Percentiles rank a stretch among this genome's conserved stretches.
Evolutionary conservation across 2,113 vertebrate genomes (phyloP).

Genomic region (Labeo catla): DNA sequence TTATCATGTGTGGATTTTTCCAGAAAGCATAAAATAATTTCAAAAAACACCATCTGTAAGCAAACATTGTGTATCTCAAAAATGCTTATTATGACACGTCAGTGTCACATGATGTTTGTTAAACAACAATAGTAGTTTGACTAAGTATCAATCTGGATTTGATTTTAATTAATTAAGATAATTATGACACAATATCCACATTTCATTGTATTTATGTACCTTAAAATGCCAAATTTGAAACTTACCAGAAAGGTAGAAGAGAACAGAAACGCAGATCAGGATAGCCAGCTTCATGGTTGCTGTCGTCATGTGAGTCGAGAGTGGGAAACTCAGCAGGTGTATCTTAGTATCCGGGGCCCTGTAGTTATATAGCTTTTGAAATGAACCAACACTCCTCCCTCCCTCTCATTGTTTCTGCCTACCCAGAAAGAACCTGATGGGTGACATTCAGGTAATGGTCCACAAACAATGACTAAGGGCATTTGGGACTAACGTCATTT

Average conservation of each 20-base stretch:
- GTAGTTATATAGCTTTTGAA: conserved; percentile 32
- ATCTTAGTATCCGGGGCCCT: not conserved
- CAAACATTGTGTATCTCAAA: not conserved
- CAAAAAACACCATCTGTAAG: not conserved
- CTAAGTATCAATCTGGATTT: not conserved
- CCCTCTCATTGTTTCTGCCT: conserved; percentile 3
- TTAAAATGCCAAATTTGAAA: not conserved
- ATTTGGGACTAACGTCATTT: conserved; percentile 8
- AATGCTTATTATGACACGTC: not conserved
- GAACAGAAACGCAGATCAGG: conserved; percentile 54
- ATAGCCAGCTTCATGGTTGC: conserved; percentile 64
- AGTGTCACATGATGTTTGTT: not conserved
- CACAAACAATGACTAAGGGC: conserved; percentile 29
- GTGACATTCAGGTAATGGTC: conserved; percentile 28
- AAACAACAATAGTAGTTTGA: not conserved
- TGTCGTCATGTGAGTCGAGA: not conserved
- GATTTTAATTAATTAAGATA: not conserved
- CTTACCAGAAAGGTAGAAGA: conserved; percentile 66
- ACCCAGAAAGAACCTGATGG: conserved; percentile 6
- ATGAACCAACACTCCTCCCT: conserved; percentile 9
- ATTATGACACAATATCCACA: not conserved
- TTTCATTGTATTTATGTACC: not conserved
- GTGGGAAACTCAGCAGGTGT: conserved; percentile 55
- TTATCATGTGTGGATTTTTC: not conserved
- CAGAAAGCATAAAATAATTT: not conserved